Conservation (phyloP, 2,888 invertebrate genomes). For the Apocheima hispidaria region DNA sequence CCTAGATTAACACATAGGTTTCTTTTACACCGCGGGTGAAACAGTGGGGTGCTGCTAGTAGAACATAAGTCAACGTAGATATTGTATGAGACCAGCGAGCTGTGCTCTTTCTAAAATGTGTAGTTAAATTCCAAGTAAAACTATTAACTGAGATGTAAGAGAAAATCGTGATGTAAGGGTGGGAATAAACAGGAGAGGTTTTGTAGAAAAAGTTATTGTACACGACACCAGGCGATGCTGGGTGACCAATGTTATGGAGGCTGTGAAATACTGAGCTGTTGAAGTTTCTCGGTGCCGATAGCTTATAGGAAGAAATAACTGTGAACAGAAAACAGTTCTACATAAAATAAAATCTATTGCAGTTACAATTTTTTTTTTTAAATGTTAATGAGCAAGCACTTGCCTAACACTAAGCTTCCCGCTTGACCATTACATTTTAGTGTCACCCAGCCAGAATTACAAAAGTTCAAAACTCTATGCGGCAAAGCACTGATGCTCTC, state of each 20-base stretch:
- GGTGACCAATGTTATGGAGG: slow-evolving; percentile 16
- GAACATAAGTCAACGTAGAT: too few species aligned
- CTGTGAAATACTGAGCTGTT: slow-evolving; percentile 6
- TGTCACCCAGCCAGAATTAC: too few species aligned
- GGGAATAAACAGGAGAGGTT: slow-evolving; percentile 21
- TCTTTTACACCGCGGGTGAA: too few species aligned
- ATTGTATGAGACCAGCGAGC: too few species aligned
- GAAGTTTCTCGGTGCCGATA: background rate
- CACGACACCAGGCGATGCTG: slow-evolving; percentile 12
- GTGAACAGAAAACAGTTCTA: background rate
- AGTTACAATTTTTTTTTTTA: too few species aligned
- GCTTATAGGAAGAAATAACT: background rate
- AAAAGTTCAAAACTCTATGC: too few species aligned
- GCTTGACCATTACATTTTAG: too few species aligned
- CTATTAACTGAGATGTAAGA: slow-evolving; percentile 14
- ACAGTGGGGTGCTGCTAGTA: too few species aligned
- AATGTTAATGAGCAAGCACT: too few species aligned
- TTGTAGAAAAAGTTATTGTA: slow-evolving; percentile 29
- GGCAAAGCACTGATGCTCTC: too few species aligned
- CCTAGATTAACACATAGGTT: too few species aligned
- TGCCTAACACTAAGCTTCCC: too few species aligned
- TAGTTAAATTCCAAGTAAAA: slow-evolving; percentile 11
- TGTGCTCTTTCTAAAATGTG: slow-evolving; percentile 11
- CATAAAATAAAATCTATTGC: background rate
- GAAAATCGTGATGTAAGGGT: slow-evolving; percentile 19